Evolutionary conservation across 2,888 invertebrate species (phyloP).

Genomic region (Petrolisthes manimaculis): DNA sequence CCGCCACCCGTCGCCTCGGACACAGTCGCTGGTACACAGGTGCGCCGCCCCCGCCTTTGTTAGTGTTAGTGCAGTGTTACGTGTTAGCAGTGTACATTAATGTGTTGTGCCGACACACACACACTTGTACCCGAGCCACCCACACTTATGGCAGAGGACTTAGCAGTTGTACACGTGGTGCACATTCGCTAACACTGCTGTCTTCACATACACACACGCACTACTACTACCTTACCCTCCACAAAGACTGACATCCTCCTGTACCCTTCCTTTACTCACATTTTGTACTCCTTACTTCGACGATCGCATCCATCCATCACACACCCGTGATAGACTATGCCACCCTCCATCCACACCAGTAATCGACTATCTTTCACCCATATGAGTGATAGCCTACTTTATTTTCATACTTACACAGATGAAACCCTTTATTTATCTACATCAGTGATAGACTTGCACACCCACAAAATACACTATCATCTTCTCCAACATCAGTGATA

Average conservation of each 20-base stretch:
- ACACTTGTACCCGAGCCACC: background rate
- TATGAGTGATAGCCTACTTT: background rate
- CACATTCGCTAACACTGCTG: background rate
- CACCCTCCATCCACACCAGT: background rate
- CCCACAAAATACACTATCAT: background rate
- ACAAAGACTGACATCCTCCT: background rate
- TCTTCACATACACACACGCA: background rate
- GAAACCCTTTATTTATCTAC: background rate
- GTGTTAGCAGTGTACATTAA: conserved; percentile 11
- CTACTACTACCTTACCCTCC: background rate
- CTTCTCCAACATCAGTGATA: background rate
- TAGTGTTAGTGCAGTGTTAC: conserved; percentile 24
- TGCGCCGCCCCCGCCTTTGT: background rate
- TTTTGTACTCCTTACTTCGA: too few species aligned
- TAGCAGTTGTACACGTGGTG: background rate
- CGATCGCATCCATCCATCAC: background rate
- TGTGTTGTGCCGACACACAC: background rate
- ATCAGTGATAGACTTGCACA: background rate
- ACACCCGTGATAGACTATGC: background rate
- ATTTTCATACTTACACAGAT: too few species aligned
- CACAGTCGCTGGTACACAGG: conserved; percentile 7
- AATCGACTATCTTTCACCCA: background rate
- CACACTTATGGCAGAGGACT: background rate
- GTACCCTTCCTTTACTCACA: too few species aligned
- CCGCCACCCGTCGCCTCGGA: conserved; percentile 15